phyloP scores from a whole-genome alignment of 23 tunicate genomes.

The Trididemnum miniatum region DNA sequence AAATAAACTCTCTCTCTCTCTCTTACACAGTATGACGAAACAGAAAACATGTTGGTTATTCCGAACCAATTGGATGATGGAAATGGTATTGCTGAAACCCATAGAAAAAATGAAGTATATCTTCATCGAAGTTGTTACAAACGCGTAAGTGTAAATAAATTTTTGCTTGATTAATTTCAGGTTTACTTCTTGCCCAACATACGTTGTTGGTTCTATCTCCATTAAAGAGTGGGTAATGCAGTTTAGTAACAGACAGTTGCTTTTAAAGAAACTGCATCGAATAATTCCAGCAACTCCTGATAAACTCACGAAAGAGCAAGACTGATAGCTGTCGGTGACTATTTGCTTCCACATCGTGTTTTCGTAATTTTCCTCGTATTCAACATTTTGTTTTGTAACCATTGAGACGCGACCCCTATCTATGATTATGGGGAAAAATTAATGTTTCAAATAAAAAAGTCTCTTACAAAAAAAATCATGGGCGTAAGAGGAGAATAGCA shows the following conservation, averaged over 20 bases:
- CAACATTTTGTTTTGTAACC: no score
- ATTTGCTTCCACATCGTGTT: no score
- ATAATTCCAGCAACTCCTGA: not conserved
- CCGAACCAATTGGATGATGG: not conserved
- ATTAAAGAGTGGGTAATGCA: not conserved
- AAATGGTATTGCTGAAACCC: not conserved
- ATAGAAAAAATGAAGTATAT: not conserved
- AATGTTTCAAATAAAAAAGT: not conserved
- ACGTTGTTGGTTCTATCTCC: not conserved
- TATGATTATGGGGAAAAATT: no score
- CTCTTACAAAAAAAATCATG: not conserved
- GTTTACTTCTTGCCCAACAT: not conserved
- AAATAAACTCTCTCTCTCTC: no score
- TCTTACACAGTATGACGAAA: not conserved
- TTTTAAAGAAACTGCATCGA: not conserved
- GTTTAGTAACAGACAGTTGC: not conserved
- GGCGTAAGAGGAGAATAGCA: no score
- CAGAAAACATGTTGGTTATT: not conserved
- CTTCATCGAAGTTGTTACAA: not conserved
- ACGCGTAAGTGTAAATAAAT: not conserved
- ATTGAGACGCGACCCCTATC: no score
- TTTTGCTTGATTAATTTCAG: not conserved
- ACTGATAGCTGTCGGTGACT: not conserved
- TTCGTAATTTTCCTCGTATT: no score
- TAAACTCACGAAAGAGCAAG: not conserved